phyloP scores from a whole-genome alignment of 2,113 vertebrate genomes.

The Natator depressus region DNA sequence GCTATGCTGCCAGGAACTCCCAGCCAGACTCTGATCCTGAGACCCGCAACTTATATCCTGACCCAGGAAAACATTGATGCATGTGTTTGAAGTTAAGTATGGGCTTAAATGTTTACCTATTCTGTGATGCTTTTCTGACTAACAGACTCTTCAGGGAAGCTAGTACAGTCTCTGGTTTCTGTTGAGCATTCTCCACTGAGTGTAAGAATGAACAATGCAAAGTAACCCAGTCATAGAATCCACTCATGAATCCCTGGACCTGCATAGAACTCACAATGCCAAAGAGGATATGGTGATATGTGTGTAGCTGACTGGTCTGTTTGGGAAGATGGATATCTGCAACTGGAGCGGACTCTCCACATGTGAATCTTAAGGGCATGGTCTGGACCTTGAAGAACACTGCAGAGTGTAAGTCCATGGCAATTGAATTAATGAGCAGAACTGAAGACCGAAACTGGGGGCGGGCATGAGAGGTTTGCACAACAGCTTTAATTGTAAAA shows the following conservation, averaged over 20 bases:
- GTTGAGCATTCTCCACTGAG: not conserved
- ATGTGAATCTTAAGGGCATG: not conserved
- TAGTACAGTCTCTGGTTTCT: not conserved
- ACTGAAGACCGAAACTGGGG: not conserved
- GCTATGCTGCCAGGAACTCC: not conserved
- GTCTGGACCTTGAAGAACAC: not conserved
- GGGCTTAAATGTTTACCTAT: constrained; percentile 4
- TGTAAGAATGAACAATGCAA: too few relatives aligned
- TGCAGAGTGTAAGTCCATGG: not conserved
- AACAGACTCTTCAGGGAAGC: not conserved
- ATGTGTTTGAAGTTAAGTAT: not conserved
- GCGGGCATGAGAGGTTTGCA: not conserved
- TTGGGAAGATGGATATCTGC: too few relatives aligned
- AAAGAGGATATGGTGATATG: not conserved
- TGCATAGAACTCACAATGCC: not conserved
- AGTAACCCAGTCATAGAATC: not conserved
- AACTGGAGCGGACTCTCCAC: too few relatives aligned
- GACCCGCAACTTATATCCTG: not conserved
- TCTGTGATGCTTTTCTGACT: too few relatives aligned
- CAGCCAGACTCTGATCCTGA: not conserved
- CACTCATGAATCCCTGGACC: not conserved
- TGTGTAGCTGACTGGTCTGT: not conserved
- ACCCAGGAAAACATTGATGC: not conserved
- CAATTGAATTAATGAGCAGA: not conserved
- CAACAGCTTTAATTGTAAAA: too few relatives aligned